A percentile compares a stretch with the other conserved stretches of the same genome.
Conservation (phyloP, 2,797 vertebrate species). For the Xiphophorus birchmanni region DNA sequence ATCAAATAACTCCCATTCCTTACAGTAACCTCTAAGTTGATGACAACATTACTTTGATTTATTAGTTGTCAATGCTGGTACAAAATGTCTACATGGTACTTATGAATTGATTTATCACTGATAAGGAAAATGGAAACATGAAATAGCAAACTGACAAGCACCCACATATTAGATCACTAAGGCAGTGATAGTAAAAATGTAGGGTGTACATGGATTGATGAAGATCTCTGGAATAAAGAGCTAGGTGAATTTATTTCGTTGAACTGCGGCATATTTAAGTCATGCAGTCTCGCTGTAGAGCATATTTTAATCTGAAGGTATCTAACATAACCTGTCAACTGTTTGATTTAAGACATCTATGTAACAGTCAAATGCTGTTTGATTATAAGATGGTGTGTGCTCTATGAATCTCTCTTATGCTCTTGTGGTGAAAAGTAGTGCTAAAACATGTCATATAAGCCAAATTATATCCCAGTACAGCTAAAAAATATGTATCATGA, state of each 20-base stretch:
- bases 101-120: background rate
- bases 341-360: background rate
- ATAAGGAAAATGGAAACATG: background rate
- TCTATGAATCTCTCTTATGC: background rate
- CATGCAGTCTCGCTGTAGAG: background rate
- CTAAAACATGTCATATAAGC: background rate
- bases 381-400: background rate
- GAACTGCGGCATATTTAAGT: background rate
- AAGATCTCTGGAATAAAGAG: background rate
- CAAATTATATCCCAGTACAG: background rate
- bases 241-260: background rate
- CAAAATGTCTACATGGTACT: background rate
- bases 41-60: background rate
- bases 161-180: background rate
- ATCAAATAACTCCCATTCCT: background rate
- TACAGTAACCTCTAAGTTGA: background rate
- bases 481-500: background rate
- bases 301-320: background rate
- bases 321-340: background rate
- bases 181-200: background rate
- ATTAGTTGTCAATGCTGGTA: background rate
- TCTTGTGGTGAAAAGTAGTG: background rate
- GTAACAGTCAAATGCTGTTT: background rate
- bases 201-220: background rate
- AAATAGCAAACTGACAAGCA: background rate